phyloP scores from a whole-genome alignment of 2,797 vertebrate genomes.

The Gymnoscopelus microlampas region DNA sequence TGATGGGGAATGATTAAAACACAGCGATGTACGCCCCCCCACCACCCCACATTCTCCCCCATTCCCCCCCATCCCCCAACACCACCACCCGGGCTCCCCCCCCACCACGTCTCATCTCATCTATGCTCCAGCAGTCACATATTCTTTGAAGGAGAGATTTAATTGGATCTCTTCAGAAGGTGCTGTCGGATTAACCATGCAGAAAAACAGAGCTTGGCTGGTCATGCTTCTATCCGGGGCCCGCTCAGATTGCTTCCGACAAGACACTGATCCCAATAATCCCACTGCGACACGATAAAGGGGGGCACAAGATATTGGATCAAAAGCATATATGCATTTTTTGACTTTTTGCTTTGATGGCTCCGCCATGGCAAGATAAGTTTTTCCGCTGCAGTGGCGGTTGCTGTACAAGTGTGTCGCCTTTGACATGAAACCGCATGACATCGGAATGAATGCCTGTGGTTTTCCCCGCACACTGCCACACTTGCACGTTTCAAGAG shows the following conservation, averaged over 20 bases:
- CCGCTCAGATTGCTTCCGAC: slow-evolving; percentile 74
- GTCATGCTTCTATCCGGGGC: slow-evolving; percentile 75
- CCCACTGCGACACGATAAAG: slow-evolving; percentile 68
- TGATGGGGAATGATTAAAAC: slow-evolving; percentile 79
- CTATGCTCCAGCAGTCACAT: slow-evolving; percentile 73
- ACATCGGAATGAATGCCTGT: no score
- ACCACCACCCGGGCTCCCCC: not conserved
- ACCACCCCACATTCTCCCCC: slow-evolving; percentile 8
- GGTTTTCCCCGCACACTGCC: no score
- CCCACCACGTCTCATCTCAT: slow-evolving; percentile 67
- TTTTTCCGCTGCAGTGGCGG: not conserved
- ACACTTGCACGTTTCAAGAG: no score
- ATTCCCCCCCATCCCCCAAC: slow-evolving; percentile 20
- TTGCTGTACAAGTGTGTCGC: slow-evolving; percentile 18
- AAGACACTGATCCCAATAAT: slow-evolving; percentile 78
- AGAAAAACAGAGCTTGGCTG: slow-evolving; percentile 79
- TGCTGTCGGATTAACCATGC: slow-evolving; percentile 84
- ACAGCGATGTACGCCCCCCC: slow-evolving; percentile 48
- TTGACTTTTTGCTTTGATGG: slow-evolving; percentile 63
- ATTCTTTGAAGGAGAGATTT: slow-evolving; percentile 83
- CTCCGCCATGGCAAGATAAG: slow-evolving; percentile 58
- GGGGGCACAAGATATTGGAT: slow-evolving; percentile 60
- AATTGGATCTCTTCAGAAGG: slow-evolving; percentile 84
- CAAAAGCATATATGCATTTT: slow-evolving; percentile 70
- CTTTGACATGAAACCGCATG: no score